Conservation (phyloP, 2,888 invertebrate species). For the Oscheius myriophilus region DNA sequence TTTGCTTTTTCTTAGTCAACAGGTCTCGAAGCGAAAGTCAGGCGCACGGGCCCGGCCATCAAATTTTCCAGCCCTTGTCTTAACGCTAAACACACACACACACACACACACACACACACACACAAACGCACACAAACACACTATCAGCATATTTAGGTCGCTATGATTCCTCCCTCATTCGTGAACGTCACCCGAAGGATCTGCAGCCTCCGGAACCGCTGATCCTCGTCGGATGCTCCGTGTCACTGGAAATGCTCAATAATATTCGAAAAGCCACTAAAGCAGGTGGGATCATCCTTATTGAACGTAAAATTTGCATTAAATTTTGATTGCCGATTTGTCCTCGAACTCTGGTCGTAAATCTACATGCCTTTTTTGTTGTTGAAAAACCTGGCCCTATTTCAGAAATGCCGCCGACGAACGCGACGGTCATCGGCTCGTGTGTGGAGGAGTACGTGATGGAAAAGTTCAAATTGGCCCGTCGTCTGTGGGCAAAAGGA, state of each 20-base stretch:
- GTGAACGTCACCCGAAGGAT: slow-evolving; percentile 46
- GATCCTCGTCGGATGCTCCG: slow-evolving; percentile 44
- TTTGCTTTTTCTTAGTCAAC: too few relatives aligned
- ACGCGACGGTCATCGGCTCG: slow-evolving; percentile 36
- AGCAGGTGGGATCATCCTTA: too few relatives aligned
- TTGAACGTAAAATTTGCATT: neutral
- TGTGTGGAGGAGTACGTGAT: slow-evolving; percentile 18
- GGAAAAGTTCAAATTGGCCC: slow-evolving; percentile 41
- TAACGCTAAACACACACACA: too few relatives aligned
- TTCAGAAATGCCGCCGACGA: slow-evolving; percentile 7
- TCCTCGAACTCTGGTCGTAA: slow-evolving; percentile 4
- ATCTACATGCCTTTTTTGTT: too few relatives aligned
- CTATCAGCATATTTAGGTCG: slow-evolving; percentile 37
- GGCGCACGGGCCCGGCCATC: too few relatives aligned
- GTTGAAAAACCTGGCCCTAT: neutral
- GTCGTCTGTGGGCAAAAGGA: slow-evolving; percentile 25
- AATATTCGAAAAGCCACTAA: slow-evolving; percentile 1
- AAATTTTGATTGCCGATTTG: neutral
- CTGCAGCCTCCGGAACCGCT: slow-evolving; percentile 31
- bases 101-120: too few relatives aligned
- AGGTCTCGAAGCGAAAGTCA: too few relatives aligned
- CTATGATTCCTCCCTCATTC: slow-evolving; percentile 44
- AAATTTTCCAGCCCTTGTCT: too few relatives aligned
- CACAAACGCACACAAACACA: too few relatives aligned
- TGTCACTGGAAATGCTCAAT: slow-evolving; percentile 39